Percentiles rank a stretch among this genome's conserved stretches.
Conservation (phyloP, 2,797 vertebrate genomes). For the Sebastes paucispinis region DNA sequence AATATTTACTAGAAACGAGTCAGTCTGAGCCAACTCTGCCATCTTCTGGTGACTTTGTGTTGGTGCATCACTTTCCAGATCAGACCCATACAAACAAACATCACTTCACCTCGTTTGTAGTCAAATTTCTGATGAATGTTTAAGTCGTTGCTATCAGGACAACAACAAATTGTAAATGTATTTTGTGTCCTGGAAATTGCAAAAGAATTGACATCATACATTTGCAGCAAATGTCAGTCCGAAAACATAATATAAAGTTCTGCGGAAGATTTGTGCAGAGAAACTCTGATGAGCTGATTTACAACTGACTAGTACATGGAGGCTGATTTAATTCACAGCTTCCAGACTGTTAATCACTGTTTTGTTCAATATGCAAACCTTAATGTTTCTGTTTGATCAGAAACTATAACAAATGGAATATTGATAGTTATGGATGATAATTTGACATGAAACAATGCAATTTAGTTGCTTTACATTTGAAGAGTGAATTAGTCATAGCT, state of each 20-base stretch:
- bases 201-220: not conserved
- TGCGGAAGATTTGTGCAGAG: not conserved
- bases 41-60: slow-evolving; percentile 19
- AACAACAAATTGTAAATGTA: not conserved
- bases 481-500: not conserved
- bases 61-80: not conserved
- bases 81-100: not conserved
- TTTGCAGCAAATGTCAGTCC: not conserved
- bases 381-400: not conserved
- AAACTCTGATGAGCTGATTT: not conserved
- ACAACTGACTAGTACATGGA: not conserved
- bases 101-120: not conserved
- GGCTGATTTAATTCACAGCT: not conserved
- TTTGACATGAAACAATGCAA: not conserved
- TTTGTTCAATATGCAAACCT: not conserved
- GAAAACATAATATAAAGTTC: not conserved
- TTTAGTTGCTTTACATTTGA: not conserved
- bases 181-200: not conserved
- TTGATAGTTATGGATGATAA: not conserved
- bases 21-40: slow-evolving; percentile 24
- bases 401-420: not conserved
- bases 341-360: not conserved
- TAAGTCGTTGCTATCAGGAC: not conserved
- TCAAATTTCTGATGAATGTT: not conserved
- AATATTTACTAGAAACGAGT: not conserved